Percentiles rank a stretch among this genome's conserved stretches.
These are phyloP conservation scores for Phalangium opilio DNA, from an alignment of 2,888 invertebrate genomes.

Conservation along the genomic window DNA sequence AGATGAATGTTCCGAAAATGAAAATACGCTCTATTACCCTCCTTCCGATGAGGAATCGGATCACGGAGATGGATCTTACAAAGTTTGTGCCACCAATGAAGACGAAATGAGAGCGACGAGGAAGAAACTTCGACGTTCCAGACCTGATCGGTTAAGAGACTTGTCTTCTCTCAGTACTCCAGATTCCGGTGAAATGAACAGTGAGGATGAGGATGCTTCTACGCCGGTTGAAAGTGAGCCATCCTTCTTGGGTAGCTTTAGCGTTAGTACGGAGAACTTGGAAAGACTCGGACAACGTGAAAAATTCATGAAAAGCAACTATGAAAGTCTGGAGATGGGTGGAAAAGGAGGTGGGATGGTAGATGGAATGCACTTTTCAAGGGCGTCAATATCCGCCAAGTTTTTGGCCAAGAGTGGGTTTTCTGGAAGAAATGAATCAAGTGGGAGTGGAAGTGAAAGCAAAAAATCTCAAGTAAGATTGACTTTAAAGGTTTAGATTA, in stretches of 20 bases:
- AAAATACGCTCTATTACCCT: slow-evolving; percentile 55
- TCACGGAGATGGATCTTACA: slow-evolving; percentile 44
- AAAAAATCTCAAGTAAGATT: background rate
- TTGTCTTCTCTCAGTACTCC: slow-evolving; percentile 9
- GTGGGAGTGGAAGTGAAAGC: no score
- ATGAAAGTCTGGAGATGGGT: slow-evolving; percentile 46
- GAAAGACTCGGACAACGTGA: slow-evolving; percentile 33
- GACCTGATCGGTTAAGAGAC: slow-evolving; percentile 31
- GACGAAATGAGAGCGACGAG: slow-evolving; percentile 63
- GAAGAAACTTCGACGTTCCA: slow-evolving; percentile 45
- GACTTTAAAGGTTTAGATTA: background rate
- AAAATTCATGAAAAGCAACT: slow-evolving; percentile 33
- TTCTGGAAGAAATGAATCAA: no score
- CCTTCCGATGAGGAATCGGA: slow-evolving; percentile 32
- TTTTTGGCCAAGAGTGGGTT: slow-evolving; percentile 15
- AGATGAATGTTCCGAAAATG: slow-evolving; percentile 42
- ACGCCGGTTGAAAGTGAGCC: slow-evolving; percentile 67
- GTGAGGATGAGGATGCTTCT: slow-evolving; percentile 49
- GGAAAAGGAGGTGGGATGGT: slow-evolving; percentile 12
- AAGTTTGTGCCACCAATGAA: slow-evolving; percentile 73
- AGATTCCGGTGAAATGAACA: slow-evolving; percentile 19
- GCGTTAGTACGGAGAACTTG: slow-evolving; percentile 32
- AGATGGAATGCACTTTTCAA: slow-evolving; percentile 15
- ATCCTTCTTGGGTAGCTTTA: slow-evolving; percentile 30
- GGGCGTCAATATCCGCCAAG: slow-evolving; percentile 24